Evolutionary conservation across 2,888 invertebrate species (phyloP).

Genomic region (Cephus sareptanus): DNA sequence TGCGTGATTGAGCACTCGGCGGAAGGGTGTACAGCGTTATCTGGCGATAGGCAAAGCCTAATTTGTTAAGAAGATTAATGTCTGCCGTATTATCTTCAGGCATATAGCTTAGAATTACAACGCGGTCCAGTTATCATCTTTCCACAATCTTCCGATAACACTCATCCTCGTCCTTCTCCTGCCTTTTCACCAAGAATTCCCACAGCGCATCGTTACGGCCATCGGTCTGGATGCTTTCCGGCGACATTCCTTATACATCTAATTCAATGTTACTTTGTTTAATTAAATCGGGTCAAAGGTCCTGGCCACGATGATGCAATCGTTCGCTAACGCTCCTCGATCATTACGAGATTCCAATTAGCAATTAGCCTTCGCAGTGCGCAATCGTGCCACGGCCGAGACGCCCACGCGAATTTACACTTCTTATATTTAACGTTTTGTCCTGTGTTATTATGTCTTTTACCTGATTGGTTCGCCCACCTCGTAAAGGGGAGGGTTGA

Average conservation of each 20-base stretch:
- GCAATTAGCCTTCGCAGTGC: background rate
- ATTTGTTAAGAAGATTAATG: constrained; percentile 45
- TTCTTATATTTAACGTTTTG: background rate
- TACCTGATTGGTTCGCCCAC: background rate
- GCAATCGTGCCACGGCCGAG: background rate
- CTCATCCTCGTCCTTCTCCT: background rate
- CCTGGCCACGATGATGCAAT: background rate
- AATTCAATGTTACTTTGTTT: background rate
- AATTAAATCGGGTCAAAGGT: background rate
- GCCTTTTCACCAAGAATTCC: background rate
- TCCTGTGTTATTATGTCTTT: background rate
- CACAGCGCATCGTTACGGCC: background rate
- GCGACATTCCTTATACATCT: background rate
- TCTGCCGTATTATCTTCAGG: constrained; percentile 23
- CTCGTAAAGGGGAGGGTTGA: background rate
- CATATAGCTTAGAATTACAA: background rate
- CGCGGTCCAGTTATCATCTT: background rate
- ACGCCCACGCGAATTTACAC: background rate
- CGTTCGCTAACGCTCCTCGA: background rate
- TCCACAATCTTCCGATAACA: background rate
- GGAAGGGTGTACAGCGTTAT: constrained; percentile 24
- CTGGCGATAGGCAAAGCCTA: constrained; percentile 28
- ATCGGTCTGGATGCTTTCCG: background rate
- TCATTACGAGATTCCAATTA: background rate
- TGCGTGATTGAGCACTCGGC: constrained; percentile 7